Evolutionary conservation across 2,888 invertebrate genomes (phyloP).

Genomic region (Rhamphomyia laevipes): DNA sequence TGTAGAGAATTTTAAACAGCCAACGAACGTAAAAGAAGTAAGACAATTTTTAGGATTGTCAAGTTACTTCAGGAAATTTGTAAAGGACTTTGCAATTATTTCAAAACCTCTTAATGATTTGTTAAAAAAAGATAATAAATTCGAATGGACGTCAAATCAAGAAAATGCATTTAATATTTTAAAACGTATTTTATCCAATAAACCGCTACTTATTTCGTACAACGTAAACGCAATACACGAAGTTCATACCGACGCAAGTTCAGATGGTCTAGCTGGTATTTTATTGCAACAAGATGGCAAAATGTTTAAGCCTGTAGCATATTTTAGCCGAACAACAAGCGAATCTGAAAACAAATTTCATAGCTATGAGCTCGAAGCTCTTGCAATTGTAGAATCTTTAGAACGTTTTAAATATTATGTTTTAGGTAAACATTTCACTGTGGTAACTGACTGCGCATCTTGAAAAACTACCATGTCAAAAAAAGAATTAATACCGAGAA

Average conservation of each 20-base stretch:
- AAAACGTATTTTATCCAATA: neutral
- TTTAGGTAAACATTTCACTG: neutral
- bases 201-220: no score
- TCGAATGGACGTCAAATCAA: neutral
- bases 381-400: neutral
- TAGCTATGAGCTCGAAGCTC: neutral
- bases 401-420: neutral
- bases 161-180: neutral
- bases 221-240: neutral
- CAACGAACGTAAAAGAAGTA: neutral
- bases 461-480: no score
- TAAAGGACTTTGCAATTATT: neutral
- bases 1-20: neutral
- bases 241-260: slow-evolving; percentile 1
- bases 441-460: slow-evolving; percentile 1
- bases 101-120: neutral
- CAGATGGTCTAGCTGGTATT: neutral
- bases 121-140: neutral
- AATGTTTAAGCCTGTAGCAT: no score
- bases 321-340: neutral
- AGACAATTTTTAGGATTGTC: neutral
- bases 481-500: neutral
- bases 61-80: no score
- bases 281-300: neutral
- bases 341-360: neutral